Conservation (phyloP, 2,888 invertebrate species). For the Nephrotoma appendiculata region DNA sequence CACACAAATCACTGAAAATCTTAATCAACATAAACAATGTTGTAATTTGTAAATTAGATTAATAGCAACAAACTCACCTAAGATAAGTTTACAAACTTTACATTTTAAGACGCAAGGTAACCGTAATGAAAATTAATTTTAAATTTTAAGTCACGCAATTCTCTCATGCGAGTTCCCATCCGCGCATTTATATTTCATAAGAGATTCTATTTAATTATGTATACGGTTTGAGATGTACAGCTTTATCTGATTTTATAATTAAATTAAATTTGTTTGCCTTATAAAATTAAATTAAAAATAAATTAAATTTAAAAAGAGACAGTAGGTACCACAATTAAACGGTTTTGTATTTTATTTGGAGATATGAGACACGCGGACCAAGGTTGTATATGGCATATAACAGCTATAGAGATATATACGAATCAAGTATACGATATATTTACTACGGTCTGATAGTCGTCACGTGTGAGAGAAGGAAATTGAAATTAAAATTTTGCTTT, state of each 20-base stretch:
- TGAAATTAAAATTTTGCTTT: not conserved
- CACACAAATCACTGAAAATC: not conserved
- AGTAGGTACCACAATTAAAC: not conserved
- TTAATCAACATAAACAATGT: not conserved
- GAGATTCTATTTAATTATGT: not conserved
- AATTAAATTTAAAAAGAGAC: not conserved
- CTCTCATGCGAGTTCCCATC: not conserved
- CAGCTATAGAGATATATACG: not conserved
- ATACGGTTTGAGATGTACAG: not conserved
- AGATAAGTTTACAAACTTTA: not conserved
- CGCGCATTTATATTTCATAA: not conserved
- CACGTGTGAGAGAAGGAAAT: not conserved
- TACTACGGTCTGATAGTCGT: not conserved
- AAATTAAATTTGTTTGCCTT: not conserved
- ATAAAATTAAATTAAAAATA: not conserved
- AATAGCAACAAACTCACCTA: not conserved
- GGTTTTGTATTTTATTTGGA: not conserved
- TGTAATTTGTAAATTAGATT: not conserved
- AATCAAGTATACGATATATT: too few relatives aligned
- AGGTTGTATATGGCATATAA: not conserved
- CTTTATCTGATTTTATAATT: not conserved
- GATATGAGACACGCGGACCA: not conserved
- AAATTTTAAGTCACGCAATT: not conserved
- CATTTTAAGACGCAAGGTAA: not conserved
- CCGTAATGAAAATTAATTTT: not conserved